Percentiles rank a stretch among this genome's conserved stretches.
These are phyloP conservation scores for Nipponia nippon DNA, from an alignment of 2,113 vertebrate species.

Conservation along the genomic window DNA sequence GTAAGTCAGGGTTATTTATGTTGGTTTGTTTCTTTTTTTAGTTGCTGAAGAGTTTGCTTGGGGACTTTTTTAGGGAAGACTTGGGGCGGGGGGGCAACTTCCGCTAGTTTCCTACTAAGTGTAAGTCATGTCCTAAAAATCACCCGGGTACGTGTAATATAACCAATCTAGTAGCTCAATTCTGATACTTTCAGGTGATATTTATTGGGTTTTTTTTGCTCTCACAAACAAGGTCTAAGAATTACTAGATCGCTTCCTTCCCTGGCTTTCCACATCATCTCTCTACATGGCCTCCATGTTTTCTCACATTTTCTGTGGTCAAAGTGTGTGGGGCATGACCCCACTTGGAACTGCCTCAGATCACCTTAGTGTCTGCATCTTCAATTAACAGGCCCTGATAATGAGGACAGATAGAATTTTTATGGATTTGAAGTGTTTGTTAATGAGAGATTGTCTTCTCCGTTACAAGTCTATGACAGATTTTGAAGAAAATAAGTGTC, in stretches of 20 bases:
- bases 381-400: neutral
- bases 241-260: neutral
- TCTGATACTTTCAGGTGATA: neutral
- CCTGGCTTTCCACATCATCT: neutral
- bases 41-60: neutral
- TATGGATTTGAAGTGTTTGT: neutral
- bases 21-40: neutral
- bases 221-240: neutral
- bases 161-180: neutral
- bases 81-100: neutral
- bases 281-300: neutral
- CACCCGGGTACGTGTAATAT: neutral
- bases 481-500: neutral
- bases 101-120: neutral
- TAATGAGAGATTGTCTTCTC: neutral
- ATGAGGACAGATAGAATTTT: neutral
- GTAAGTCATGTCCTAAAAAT: neutral
- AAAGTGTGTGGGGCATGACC: neutral
- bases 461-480: neutral
- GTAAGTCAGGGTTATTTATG: slow-evolving; percentile 78
- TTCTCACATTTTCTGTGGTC: neutral
- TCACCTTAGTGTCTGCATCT: neutral
- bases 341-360: neutral
- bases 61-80: neutral
- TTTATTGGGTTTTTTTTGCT: neutral